Percentiles rank a stretch among this genome's conserved stretches.
phyloP scores from a whole-genome alignment of 2,888 invertebrate species.

The Zootermopsis nevadensis region DNA sequence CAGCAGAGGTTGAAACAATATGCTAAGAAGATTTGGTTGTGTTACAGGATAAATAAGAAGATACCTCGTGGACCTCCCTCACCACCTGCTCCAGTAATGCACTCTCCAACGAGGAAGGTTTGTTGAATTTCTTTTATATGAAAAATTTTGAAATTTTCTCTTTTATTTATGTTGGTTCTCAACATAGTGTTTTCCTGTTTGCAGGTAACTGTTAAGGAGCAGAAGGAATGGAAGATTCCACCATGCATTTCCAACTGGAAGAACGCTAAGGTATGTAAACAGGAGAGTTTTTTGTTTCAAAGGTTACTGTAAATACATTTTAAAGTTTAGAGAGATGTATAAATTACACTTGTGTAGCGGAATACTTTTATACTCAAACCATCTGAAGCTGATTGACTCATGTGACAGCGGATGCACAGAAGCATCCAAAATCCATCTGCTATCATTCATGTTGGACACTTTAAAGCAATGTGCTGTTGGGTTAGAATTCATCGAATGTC shows the following conservation, averaged over 20 bases:
- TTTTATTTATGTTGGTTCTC: neutral
- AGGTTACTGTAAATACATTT: too few species aligned
- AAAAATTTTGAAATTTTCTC: neutral
- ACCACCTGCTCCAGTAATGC: slow-evolving; percentile 98
- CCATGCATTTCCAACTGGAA: slow-evolving; percentile 99
- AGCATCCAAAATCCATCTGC: too few species aligned
- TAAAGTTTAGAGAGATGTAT: too few species aligned
- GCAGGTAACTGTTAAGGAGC: slow-evolving; percentile 93
- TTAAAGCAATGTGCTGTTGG: too few species aligned
- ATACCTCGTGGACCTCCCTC: slow-evolving; percentile 98
- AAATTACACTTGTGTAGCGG: too few species aligned
- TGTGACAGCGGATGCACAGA: too few species aligned
- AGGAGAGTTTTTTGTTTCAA: too few species aligned
- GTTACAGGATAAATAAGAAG: slow-evolving; percentile 92
- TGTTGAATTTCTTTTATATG: slow-evolving; percentile 19
- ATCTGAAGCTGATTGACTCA: too few species aligned
- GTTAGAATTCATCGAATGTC: too few species aligned
- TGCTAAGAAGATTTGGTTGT: slow-evolving; percentile 14
- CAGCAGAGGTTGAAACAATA: too few species aligned
- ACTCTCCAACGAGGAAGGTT: slow-evolving; percentile 95
- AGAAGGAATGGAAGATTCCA: slow-evolving; percentile 99
- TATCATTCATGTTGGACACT: too few species aligned
- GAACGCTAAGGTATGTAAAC: slow-evolving; percentile 80
- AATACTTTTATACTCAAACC: too few species aligned
- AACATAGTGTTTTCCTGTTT: slow-evolving; percentile 55